Evolutionary conservation across 2,888 invertebrate genomes (phyloP).

Genomic region (Crocallis elinguaria): DNA sequence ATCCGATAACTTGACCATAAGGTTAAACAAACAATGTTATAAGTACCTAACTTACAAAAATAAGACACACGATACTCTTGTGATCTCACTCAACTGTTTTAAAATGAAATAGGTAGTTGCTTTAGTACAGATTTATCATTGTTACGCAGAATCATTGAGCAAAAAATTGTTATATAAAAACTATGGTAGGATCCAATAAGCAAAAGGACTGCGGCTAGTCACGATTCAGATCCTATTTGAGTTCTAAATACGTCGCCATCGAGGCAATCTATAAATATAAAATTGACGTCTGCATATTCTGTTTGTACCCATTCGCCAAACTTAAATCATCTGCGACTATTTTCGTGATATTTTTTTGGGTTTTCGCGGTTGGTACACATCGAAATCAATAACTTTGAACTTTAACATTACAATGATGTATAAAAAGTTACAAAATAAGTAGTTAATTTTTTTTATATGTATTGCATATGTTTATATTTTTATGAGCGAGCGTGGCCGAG

Average conservation of each 20-base stretch:
- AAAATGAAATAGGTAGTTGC: neutral
- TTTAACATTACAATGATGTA: too few relatives aligned
- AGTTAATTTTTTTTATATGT: too few relatives aligned
- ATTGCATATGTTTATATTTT: too few relatives aligned
- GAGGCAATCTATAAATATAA: neutral
- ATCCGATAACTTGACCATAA: neutral
- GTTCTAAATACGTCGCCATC: neutral
- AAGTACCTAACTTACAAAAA: neutral
- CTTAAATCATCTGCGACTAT: too few relatives aligned
- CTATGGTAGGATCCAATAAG: conserved; percentile 14
- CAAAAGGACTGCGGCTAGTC: conserved; percentile 11
- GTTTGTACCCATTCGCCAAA: neutral
- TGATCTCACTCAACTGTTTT: neutral
- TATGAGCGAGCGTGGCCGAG: too few relatives aligned
- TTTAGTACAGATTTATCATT: neutral
- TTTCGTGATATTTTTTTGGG: too few relatives aligned
- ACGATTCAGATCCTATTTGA: conserved; percentile 21
- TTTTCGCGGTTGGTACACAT: too few relatives aligned
- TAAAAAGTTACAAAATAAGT: too few relatives aligned
- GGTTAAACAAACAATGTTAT: too few relatives aligned
- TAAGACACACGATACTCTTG: neutral
- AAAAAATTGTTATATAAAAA: conserved; percentile 19
- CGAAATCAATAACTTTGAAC: too few relatives aligned
- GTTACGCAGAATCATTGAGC: conserved; percentile 8
- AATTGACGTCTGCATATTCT: neutral